Percentiles rank a stretch among this genome's conserved stretches.
Evolutionary conservation across 2,797 vertebrate species (phyloP).

Genomic region (Bradypus variegatus): DNA sequence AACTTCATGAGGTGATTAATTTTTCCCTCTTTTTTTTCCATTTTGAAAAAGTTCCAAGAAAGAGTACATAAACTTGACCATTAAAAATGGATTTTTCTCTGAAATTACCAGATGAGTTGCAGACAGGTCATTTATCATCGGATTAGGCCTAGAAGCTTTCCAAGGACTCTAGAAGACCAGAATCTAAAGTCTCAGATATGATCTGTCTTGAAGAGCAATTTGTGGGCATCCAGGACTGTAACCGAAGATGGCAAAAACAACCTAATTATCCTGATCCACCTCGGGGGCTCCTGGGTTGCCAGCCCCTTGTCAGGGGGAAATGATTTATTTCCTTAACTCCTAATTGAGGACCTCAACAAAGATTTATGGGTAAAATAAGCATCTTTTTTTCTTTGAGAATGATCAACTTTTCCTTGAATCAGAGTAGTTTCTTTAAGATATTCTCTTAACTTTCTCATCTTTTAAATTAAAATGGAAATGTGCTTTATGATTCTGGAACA

Average conservation of each 20-base stretch:
- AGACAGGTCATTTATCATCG: slow-evolving; percentile 43
- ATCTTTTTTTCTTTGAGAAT: not conserved
- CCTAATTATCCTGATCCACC: not conserved
- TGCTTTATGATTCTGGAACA: not conserved
- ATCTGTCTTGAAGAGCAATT: not conserved
- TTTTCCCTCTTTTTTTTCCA: slow-evolving; percentile 20
- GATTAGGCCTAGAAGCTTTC: slow-evolving; percentile 17
- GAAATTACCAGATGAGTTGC: slow-evolving; percentile 63
- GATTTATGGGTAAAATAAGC: not conserved
- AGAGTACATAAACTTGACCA: slow-evolving; percentile 67
- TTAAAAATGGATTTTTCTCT: slow-evolving; percentile 72
- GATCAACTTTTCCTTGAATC: not conserved
- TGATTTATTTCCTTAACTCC: not conserved
- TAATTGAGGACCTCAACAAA: not conserved
- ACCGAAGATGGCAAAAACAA: not conserved
- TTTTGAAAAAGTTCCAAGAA: slow-evolving; percentile 73
- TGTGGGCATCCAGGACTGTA: not conserved
- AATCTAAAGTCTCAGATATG: not conserved
- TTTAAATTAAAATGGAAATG: not conserved
- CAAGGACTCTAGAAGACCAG: not conserved
- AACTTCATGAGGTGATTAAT: slow-evolving; percentile 52
- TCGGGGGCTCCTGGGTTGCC: not conserved
- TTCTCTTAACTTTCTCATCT: not conserved
- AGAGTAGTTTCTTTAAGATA: not conserved
- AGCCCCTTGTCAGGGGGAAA: not conserved